phyloP scores from a whole-genome alignment of 2,888 invertebrate genomes.

The Drosophila mimetica region DNA sequence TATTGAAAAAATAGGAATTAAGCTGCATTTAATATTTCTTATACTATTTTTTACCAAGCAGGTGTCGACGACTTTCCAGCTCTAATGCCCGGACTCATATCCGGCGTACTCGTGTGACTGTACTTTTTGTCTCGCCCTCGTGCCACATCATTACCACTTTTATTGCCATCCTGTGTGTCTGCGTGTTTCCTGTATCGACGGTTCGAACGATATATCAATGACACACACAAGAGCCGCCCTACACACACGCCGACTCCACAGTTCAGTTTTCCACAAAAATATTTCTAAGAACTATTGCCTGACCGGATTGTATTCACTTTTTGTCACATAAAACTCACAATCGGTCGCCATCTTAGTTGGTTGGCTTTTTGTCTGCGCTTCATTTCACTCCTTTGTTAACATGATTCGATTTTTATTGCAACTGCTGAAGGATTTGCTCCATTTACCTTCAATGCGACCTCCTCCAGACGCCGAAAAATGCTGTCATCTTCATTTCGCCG shows the following conservation, averaged over 20 bases:
- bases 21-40: neutral
- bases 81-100: constrained; percentile 12
- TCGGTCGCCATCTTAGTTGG: constrained; percentile 48
- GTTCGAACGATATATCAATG: constrained; percentile 64
- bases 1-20: neutral
- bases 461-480: constrained; percentile 16
- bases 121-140: constrained; percentile 24
- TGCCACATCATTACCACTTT: constrained; percentile 67
- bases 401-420: constrained; percentile 70
- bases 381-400: constrained; percentile 75
- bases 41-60: neutral
- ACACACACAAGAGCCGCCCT: constrained; percentile 24
- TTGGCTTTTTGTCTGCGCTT: constrained; percentile 68
- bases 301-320: constrained; percentile 22
- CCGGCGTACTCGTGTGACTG: constrained; percentile 10
- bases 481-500: constrained; percentile 34
- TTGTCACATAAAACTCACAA: constrained; percentile 39
- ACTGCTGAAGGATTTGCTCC: constrained; percentile 66
- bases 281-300: constrained; percentile 36
- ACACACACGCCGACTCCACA: neutral
- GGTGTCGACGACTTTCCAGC: neutral
- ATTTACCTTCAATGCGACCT: constrained; percentile 68
- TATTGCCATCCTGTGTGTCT: constrained; percentile 66
- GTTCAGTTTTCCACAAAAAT: constrained; percentile 22
- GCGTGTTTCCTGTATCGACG: constrained; percentile 71